phyloP scores from a whole-genome alignment of 2,113 vertebrate genomes.

The Hucho hucho region DNA sequence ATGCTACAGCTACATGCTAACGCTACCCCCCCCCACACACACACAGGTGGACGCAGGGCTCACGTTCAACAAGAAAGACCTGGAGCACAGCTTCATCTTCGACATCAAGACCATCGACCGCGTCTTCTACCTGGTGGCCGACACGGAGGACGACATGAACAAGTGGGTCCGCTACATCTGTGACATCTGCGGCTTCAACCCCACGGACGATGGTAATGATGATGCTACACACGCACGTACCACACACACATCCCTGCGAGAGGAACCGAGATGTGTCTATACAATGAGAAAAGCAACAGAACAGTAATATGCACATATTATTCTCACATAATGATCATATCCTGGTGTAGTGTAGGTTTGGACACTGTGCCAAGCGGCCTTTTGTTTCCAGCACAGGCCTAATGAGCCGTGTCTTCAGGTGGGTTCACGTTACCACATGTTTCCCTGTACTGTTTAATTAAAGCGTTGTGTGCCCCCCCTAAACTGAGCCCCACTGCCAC shows the following conservation, averaged over 20 bases:
- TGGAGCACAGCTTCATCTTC: slow-evolving; percentile 99
- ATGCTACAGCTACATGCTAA: not conserved
- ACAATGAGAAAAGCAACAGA: no score
- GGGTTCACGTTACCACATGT: slow-evolving; percentile 52
- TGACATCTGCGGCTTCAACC: slow-evolving; percentile 98
- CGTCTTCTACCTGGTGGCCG: slow-evolving; percentile 96
- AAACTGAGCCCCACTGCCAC: slow-evolving; percentile 22
- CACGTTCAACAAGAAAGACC: slow-evolving; percentile 96
- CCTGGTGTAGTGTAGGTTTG: no score
- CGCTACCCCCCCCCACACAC: not conserved
- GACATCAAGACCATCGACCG: slow-evolving; percentile 98
- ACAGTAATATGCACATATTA: no score
- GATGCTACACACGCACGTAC: not conserved
- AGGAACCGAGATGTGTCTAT: no score
- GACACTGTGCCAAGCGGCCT: no score
- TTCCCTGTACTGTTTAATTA: slow-evolving; percentile 55
- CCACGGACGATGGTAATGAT: slow-evolving; percentile 92
- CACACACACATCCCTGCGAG: no score
- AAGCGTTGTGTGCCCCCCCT: slow-evolving; percentile 53
- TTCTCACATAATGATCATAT: no score
- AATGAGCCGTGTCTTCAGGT: slow-evolving; percentile 60
- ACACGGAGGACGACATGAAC: slow-evolving; percentile 99
- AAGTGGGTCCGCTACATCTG: slow-evolving; percentile 99
- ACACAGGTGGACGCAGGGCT: slow-evolving; percentile 91
- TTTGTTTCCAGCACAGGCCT: slow-evolving; percentile 6